Percentiles rank a stretch among this genome's conserved stretches.
phyloP scores from a whole-genome alignment of 1,140 invertebrate genomes.

The Reticulitermes speratus region DNA sequence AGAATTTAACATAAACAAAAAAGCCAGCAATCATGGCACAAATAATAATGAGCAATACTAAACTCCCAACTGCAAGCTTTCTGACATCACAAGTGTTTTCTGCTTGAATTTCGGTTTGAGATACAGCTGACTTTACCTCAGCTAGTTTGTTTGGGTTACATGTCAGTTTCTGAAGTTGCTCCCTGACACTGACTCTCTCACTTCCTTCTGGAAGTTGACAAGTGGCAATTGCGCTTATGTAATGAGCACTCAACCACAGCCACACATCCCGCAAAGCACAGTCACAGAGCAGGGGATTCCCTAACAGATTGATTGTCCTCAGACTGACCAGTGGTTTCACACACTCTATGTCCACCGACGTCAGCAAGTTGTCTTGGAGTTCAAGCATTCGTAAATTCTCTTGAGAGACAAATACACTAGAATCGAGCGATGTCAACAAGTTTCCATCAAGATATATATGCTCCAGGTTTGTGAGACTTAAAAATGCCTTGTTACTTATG shows the following conservation, averaged over 20 bases:
- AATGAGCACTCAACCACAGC: constrained; percentile 28
- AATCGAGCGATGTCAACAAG: background rate
- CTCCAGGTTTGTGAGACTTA: background rate
- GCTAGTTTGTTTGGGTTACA: background rate
- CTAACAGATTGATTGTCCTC: background rate
- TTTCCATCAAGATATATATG: background rate
- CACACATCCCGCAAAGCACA: background rate
- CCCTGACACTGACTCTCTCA: background rate
- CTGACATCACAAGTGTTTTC: background rate
- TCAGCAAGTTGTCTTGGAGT: background rate
- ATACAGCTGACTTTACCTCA: background rate
- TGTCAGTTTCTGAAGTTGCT: background rate
- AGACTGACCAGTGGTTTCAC: background rate
- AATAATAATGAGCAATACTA: background rate
- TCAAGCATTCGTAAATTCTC: background rate
- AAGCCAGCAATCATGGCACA: background rate
- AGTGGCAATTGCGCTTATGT: constrained; percentile 48
- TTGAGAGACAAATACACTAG: background rate
- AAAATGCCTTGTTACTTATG: background rate
- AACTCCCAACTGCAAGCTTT: background rate
- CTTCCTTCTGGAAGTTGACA: background rate
- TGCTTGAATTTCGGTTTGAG: background rate
- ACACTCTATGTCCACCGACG: background rate
- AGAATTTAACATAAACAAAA: background rate
- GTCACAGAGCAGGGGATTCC: background rate